phyloP scores from a whole-genome alignment of 2,888 invertebrate genomes.

The Drosophila acutilabella region DNA sequence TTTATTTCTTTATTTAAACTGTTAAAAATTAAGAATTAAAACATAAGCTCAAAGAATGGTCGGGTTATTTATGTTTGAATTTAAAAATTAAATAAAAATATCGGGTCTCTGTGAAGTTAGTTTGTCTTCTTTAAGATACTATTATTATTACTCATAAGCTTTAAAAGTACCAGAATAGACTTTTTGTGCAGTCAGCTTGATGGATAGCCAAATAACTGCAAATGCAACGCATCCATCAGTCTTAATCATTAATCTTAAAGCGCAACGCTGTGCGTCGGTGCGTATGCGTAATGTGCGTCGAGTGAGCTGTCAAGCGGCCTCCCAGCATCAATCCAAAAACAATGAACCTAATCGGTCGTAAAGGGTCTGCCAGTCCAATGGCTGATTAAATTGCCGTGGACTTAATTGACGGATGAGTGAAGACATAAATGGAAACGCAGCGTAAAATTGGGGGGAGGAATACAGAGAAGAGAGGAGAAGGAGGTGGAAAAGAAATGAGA shows the following conservation, averaged over 20 bases:
- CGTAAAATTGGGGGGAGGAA: conserved; percentile 36
- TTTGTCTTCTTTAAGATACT: no score
- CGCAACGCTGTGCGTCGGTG: conserved; percentile 46
- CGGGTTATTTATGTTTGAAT: no score
- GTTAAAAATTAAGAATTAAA: no score
- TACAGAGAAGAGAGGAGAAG: neutral
- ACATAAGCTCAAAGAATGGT: no score
- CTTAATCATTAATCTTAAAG: conserved; percentile 63
- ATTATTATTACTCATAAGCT: neutral
- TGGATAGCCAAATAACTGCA: conserved; percentile 28
- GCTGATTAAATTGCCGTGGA: conserved; percentile 58
- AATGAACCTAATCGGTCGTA: conserved; percentile 61
- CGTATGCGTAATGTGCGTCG: conserved; percentile 62
- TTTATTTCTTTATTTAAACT: neutral
- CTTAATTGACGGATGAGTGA: conserved; percentile 31
- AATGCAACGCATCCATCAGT: conserved; percentile 35
- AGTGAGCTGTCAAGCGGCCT: conserved; percentile 30
- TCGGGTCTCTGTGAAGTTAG: no score
- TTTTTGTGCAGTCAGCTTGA: conserved; percentile 45
- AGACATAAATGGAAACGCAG: conserved; percentile 10
- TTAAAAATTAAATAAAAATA: no score
- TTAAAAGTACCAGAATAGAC: conserved; percentile 31
- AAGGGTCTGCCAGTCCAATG: conserved; percentile 37
- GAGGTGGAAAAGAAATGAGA: conserved; percentile 44
- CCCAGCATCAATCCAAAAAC: conserved; percentile 29